These are phyloP conservation scores for Harpagoxenus sublaevis DNA, from an alignment of 2,888 invertebrate genomes.

Conservation along the genomic window DNA sequence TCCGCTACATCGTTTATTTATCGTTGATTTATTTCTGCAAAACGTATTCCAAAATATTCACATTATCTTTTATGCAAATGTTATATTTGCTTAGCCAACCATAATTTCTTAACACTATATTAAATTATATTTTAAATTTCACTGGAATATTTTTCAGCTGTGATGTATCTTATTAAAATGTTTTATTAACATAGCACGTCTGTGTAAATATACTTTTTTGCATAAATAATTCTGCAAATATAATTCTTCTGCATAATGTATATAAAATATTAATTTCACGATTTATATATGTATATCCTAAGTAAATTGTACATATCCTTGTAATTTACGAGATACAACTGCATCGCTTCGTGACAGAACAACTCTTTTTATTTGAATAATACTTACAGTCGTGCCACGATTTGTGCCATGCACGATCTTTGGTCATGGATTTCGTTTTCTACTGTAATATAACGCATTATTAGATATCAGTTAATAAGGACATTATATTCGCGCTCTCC, in stretches of 20 bases:
- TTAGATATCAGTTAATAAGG: neutral
- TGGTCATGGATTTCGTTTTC: neutral
- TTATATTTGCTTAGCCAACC: neutral
- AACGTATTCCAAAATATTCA: neutral
- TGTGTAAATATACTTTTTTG: neutral
- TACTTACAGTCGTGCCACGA: neutral
- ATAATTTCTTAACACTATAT: neutral
- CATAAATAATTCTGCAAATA: neutral
- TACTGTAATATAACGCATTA: neutral
- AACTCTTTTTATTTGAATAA: neutral
- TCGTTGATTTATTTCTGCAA: neutral
- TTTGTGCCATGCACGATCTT: neutral
- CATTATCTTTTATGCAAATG: neutral
- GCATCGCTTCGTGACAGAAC: neutral
- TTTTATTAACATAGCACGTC: neutral
- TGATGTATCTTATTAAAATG: slow-evolving; percentile 6
- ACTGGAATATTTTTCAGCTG: neutral
- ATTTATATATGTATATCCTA: slow-evolving; percentile 21
- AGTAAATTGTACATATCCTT: neutral
- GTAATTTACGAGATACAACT: slow-evolving; percentile 41
- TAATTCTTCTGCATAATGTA: neutral
- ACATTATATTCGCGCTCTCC: neutral
- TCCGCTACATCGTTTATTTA: neutral
- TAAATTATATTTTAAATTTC: neutral
- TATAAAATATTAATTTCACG: slow-evolving; percentile 32